phyloP scores from a whole-genome alignment of 2,797 vertebrate genomes.

The Pangasius sanitwongsei region DNA sequence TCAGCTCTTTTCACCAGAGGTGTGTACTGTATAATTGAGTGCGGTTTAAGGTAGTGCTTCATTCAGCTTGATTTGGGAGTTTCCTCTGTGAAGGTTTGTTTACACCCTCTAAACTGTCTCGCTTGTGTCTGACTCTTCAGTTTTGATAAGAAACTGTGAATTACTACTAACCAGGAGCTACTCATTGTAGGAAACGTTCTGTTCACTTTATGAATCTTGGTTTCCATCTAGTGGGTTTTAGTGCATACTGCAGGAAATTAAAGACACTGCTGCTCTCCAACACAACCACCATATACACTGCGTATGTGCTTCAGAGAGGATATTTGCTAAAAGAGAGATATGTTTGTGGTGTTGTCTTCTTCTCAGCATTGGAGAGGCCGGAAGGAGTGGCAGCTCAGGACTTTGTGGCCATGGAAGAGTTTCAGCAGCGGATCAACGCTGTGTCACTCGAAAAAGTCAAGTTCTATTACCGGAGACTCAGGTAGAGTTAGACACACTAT shows the following conservation, averaged over 20 bases:
- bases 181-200: not conserved
- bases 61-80: not conserved
- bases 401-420: conserved; percentile 77
- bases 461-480: conserved; percentile 94
- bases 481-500: conserved; percentile 69
- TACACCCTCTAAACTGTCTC: not conserved
- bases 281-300: not conserved
- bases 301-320: not conserved
- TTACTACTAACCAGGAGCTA: not conserved
- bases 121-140: not conserved
- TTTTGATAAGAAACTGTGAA: not conserved
- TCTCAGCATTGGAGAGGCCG: conserved; percentile 83
- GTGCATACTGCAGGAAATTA: conserved; percentile 35
- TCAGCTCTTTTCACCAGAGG: conserved; percentile 92
- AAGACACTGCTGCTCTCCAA: not conserved
- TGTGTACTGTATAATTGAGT: conserved; percentile 61
- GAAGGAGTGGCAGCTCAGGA: conserved; percentile 81
- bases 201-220: conserved; percentile 36
- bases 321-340: not conserved
- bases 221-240: conserved; percentile 69
- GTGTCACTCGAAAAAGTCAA: conserved; percentile 96
- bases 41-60: not conserved
- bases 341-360: conserved; percentile 12
- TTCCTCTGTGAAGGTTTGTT: not conserved
- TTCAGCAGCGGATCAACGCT: conserved; percentile 90